A percentile compares a stretch with the other conserved stretches of the same genome.
Conservation (phyloP, 1,140 invertebrate genomes). For the Apis florea region DNA sequence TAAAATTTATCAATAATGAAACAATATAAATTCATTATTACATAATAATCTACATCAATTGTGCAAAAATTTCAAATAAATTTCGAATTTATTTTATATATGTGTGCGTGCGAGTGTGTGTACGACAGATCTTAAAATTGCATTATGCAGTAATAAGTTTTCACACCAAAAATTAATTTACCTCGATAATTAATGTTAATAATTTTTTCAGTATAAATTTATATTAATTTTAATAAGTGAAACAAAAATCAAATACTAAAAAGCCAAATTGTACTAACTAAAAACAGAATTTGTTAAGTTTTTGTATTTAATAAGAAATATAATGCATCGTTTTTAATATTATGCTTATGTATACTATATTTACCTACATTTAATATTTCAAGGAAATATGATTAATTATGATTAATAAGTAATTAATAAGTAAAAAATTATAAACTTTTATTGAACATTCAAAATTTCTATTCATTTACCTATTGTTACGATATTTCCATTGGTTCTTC, state of each 20-base stretch:
- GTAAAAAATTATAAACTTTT: constrained; percentile 8
- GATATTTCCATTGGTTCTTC: constrained; percentile 70
- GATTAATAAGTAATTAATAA: neutral
- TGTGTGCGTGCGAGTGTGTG: no score
- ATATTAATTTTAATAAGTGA: neutral
- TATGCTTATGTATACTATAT: neutral
- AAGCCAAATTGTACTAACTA: constrained; percentile 20
- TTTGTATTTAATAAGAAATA: constrained; percentile 45
- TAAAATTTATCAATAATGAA: no score
- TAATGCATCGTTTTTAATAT: constrained; percentile 23
- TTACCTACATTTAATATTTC: neutral
- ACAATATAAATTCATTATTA: neutral
- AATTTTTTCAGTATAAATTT: constrained; percentile 4
- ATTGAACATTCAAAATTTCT: neutral
- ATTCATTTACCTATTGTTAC: constrained; percentile 45
- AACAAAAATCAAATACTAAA: constrained; percentile 17
- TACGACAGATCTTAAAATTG: neutral
- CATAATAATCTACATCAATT: neutral
- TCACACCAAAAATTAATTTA: constrained; percentile 70
- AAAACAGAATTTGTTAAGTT: constrained; percentile 29
- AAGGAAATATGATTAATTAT: neutral
- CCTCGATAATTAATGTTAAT: constrained; percentile 40
- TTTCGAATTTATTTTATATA: neutral
- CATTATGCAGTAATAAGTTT: constrained; percentile 45
- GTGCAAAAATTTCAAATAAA: neutral